Percentiles rank a stretch among this genome's conserved stretches.
These are phyloP conservation scores for Spilosoma lubricipeda DNA, from an alignment of 2,888 invertebrate species.

Conservation along the genomic window DNA sequence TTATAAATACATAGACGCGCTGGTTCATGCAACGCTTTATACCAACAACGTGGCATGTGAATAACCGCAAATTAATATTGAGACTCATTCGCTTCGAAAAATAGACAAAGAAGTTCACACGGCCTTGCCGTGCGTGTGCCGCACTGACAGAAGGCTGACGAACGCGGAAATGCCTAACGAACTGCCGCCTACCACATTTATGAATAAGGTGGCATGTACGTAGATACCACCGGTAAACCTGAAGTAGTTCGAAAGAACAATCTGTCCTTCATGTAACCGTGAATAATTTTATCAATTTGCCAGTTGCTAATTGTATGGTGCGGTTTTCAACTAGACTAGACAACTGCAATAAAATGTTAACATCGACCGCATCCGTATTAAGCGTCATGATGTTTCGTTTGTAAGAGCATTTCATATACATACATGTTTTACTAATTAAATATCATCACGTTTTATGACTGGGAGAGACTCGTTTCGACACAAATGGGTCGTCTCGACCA, in stretches of 20 bases:
- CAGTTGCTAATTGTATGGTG: neutral
- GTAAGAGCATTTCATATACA: slow-evolving; percentile 31
- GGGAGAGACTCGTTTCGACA: too few species aligned
- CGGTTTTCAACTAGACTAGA: neutral
- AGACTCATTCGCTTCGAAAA: slow-evolving; percentile 58
- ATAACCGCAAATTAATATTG: slow-evolving; percentile 51
- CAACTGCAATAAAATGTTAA: slow-evolving; percentile 19
- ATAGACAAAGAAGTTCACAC: slow-evolving; percentile 83
- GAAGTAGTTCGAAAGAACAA: slow-evolving; percentile 21
- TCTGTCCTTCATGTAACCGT: slow-evolving; percentile 38
- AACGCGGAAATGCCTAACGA: slow-evolving; percentile 74
- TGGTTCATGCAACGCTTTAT: slow-evolving; percentile 27
- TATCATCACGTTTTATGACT: slow-evolving; percentile 33
- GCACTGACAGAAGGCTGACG: slow-evolving; percentile 72
- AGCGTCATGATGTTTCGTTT: slow-evolving; percentile 32
- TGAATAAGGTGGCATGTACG: slow-evolving; percentile 64
- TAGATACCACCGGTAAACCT: slow-evolving; percentile 11
- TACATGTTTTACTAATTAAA: slow-evolving; percentile 32
- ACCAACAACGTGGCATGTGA: slow-evolving; percentile 38
- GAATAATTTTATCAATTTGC: slow-evolving; percentile 16
- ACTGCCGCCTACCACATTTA: slow-evolving; percentile 79
- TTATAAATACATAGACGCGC: slow-evolving; percentile 17
- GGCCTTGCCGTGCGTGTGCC: slow-evolving; percentile 78
- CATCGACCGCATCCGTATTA: slow-evolving; percentile 39
- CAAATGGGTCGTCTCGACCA: too few species aligned